phyloP scores from a whole-genome alignment of 2,888 invertebrate species.

The Melipona bicolor region DNA sequence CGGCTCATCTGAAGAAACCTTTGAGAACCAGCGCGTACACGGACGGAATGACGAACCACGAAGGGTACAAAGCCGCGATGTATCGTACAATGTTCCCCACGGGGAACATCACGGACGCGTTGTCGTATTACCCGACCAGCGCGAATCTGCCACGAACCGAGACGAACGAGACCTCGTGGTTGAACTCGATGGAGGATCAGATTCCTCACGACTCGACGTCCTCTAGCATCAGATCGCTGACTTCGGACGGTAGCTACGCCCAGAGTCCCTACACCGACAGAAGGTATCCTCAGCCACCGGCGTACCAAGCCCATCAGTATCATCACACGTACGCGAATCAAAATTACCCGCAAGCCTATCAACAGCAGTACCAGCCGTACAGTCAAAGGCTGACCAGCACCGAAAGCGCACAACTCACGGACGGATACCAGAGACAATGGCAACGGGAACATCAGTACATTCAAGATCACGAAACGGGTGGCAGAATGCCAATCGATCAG shows the following conservation, averaged over 20 bases:
- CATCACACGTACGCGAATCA: conserved; percentile 79
- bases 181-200: conserved; percentile 85
- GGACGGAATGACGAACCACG: conserved; percentile 87
- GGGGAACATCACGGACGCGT: conserved; percentile 90
- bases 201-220: conserved; percentile 86
- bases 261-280: conserved; percentile 79
- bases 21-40: conserved; percentile 78
- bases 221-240: conserved; percentile 83
- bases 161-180: conserved; percentile 87
- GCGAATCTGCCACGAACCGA: conserved; percentile 86
- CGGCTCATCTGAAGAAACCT: conserved; percentile 74
- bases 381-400: conserved; percentile 73
- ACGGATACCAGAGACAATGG: conserved; percentile 80
- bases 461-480: conserved; percentile 72
- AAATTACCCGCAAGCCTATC: conserved; percentile 79
- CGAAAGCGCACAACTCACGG: conserved; percentile 77
- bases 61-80: conserved; percentile 88
- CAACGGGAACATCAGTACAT: conserved; percentile 79
- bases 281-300: conserved; percentile 80
- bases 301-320: conserved; percentile 80
- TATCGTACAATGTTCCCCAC: conserved; percentile 90
- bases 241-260: conserved; percentile 80
- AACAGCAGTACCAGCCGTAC: conserved; percentile 79
- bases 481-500: conserved; percentile 71
- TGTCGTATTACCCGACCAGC: conserved; percentile 92